A percentile compares a stretch with the other conserved stretches of the same genome.
Conservation (phyloP, 2,797 vertebrate genomes). For the Alca torda region DNA sequence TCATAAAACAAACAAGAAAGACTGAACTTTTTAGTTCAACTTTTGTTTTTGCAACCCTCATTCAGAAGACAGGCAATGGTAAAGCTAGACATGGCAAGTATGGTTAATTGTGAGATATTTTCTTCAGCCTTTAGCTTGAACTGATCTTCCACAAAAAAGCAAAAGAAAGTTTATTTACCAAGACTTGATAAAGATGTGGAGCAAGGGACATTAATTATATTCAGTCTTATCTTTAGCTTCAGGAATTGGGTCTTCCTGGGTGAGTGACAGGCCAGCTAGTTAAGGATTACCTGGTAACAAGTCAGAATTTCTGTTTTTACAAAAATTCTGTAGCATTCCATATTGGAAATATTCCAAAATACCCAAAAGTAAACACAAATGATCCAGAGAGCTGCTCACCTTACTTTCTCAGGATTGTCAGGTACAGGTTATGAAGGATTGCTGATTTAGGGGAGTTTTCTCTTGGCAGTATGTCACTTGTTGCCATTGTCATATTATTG, state of each 20-base stretch:
- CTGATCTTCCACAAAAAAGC: neutral
- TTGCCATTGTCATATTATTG: neutral
- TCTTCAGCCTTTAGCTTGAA: neutral
- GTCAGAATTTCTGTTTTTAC: neutral
- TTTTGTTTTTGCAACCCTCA: neutral
- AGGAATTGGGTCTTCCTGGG: neutral
- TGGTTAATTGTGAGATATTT: neutral
- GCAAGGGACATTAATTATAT: neutral
- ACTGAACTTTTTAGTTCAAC: neutral
- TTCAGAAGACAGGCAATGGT: neutral
- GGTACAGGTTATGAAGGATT: neutral
- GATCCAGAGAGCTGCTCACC: neutral
- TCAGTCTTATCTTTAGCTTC: neutral
- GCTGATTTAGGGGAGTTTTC: neutral
- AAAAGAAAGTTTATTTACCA: neutral
- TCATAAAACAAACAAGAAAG: neutral
- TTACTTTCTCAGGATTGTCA: neutral
- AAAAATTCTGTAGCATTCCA: neutral
- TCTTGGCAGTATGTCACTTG: neutral
- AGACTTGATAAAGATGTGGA: neutral
- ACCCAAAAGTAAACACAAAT: neutral
- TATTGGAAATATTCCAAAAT: neutral
- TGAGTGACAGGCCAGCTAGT: neutral
- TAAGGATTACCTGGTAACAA: neutral
- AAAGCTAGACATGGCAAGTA: neutral